phyloP scores from a whole-genome alignment of 2,797 vertebrate species.

The Saxicola maurus region DNA sequence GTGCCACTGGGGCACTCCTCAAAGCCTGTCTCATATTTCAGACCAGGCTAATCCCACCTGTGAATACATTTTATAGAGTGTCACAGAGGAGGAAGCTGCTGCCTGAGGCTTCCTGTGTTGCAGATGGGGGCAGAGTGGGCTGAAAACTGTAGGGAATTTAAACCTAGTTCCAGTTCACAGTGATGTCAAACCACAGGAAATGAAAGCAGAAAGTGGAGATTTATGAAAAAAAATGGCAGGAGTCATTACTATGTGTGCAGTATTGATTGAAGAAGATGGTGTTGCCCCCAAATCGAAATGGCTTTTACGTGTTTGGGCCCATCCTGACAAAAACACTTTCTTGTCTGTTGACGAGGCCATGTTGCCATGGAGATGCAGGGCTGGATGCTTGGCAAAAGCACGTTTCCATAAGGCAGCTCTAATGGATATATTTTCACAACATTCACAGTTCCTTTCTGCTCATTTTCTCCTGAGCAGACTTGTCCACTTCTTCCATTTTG shows the following conservation, averaged over 20 bases:
- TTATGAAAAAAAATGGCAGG: slow-evolving; percentile 63
- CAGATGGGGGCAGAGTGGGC: neutral
- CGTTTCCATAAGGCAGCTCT: slow-evolving; percentile 68
- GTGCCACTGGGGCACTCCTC: neutral
- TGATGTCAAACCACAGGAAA: slow-evolving; percentile 68
- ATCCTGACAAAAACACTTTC: slow-evolving; percentile 73
- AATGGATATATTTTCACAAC: slow-evolving; percentile 72
- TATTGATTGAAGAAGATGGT: slow-evolving; percentile 73
- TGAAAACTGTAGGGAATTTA: slow-evolving; percentile 50
- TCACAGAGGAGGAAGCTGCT: neutral
- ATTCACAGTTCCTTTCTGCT: slow-evolving; percentile 68
- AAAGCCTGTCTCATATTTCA: neutral
- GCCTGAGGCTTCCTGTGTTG: neutral
- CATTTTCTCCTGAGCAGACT: slow-evolving; percentile 65
- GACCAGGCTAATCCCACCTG: neutral
- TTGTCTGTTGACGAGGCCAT: slow-evolving; percentile 65
- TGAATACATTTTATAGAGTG: rapidly evolving
- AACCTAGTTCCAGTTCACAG: slow-evolving; percentile 53
- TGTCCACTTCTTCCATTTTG: slow-evolving; percentile 60
- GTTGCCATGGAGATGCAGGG: slow-evolving; percentile 69
- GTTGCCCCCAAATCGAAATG: slow-evolving; percentile 72
- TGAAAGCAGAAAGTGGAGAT: slow-evolving; percentile 66
- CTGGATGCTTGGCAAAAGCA: slow-evolving; percentile 64
- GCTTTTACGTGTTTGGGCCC: slow-evolving; percentile 70
- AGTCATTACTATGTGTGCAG: slow-evolving; percentile 66